A percentile compares a stretch with the other conserved stretches of the same genome.
phyloP scores from a whole-genome alignment of 2,797 vertebrate genomes.

The Rhinoraja longicauda region DNA sequence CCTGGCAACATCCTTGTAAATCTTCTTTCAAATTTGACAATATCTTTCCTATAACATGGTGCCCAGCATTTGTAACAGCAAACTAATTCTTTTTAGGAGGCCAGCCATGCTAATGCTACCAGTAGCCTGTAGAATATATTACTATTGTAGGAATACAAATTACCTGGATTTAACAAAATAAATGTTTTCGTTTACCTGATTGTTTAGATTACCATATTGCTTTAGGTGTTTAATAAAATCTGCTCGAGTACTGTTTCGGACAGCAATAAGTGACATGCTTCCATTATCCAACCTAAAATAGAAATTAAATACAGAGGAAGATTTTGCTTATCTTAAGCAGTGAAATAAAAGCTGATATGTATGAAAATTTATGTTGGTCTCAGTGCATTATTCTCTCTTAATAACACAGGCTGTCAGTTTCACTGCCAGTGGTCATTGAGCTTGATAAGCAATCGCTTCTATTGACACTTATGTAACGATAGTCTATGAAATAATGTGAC shows the following conservation, averaged over 20 bases:
- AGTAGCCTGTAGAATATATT: not conserved
- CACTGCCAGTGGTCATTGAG: no score
- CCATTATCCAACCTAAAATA: conserved; percentile 77
- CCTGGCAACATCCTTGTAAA: no score
- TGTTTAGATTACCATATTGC: conserved; percentile 69
- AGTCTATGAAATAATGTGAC: no score
- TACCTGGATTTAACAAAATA: not conserved
- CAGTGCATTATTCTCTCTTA: no score
- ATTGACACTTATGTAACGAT: no score
- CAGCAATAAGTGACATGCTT: conserved; percentile 75
- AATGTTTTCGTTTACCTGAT: conserved; percentile 67
- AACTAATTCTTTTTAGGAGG: conserved; percentile 54
- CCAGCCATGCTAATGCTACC: conserved; percentile 46
- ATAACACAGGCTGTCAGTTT: no score
- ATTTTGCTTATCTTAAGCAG: not conserved
- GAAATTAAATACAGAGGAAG: conserved; percentile 24
- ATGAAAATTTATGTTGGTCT: not conserved
- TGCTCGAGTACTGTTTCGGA: conserved; percentile 74
- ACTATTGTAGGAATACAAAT: conserved; percentile 1
- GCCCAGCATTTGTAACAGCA: conserved; percentile 47
- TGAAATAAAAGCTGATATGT: not conserved
- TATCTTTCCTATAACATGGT: no score
- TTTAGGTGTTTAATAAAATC: conserved; percentile 94
- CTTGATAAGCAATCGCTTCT: no score
- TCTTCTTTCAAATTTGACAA: no score